Conservation (phyloP, 2,113 vertebrate genomes). For the Embiotoca jacksoni region DNA sequence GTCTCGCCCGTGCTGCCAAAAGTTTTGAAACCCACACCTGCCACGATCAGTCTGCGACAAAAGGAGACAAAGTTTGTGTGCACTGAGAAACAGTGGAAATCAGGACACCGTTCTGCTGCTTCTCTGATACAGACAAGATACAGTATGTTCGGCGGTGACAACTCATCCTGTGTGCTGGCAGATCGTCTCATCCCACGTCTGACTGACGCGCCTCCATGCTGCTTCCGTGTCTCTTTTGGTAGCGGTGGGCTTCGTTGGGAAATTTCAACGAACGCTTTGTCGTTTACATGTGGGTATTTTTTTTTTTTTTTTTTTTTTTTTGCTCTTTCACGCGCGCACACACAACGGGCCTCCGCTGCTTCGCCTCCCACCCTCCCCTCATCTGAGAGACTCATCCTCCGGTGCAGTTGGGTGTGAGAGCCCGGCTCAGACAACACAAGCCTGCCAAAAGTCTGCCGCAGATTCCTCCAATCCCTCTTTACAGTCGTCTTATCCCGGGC, state of each 20-base stretch:
- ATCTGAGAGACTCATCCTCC: constrained; percentile 39
- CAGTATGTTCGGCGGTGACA: constrained; percentile 56
- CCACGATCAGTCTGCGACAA: constrained; percentile 18
- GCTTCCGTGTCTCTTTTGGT: constrained; percentile 40
- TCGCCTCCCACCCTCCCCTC: constrained; percentile 5
- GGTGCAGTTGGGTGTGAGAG: constrained; percentile 50
- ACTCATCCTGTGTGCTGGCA: constrained; percentile 47
- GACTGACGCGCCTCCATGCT: constrained; percentile 56
- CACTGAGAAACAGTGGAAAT: constrained; percentile 39
- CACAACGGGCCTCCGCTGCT: constrained; percentile 3
- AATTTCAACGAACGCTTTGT: constrained; percentile 32
- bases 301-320: constrained; percentile 33
- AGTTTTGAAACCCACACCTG: background rate
- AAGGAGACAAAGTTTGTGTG: constrained; percentile 3
- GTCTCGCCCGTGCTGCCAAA: background rate
- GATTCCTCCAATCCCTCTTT: constrained; percentile 63
- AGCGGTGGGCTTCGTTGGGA: constrained; percentile 29
- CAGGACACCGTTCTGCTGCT: constrained; percentile 30
- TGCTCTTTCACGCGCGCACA: constrained; percentile 14
- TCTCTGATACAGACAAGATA: constrained; percentile 53
- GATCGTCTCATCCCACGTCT: constrained; percentile 59
- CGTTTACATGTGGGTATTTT: constrained; percentile 43
- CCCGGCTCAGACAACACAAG: constrained; percentile 58
- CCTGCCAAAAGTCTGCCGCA: constrained; percentile 65
- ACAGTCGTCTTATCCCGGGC: constrained; percentile 60